These are phyloP conservation scores for Peucedramus taeniatus DNA, from an alignment of 2,113 vertebrate species.

Conservation along the genomic window DNA sequence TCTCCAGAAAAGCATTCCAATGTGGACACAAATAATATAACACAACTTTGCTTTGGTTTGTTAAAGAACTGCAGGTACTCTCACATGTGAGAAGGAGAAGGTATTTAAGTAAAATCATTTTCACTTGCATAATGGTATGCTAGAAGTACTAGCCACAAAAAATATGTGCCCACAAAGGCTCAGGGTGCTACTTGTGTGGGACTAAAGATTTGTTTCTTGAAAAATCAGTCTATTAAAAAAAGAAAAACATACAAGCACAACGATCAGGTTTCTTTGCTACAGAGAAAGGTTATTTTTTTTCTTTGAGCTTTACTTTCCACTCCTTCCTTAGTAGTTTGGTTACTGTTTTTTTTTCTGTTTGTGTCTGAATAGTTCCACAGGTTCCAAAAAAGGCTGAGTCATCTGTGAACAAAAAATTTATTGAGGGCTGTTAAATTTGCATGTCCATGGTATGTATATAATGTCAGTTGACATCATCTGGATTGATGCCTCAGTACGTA, in stretches of 20 bases:
- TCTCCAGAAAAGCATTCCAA: not conserved
- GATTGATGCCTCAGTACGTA: not conserved
- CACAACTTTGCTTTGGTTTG: not conserved
- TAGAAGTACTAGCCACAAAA: not conserved
- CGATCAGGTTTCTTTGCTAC: not conserved
- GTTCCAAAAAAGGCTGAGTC: not conserved
- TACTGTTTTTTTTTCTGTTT: not conserved
- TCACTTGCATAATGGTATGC: not conserved
- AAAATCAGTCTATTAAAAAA: not conserved
- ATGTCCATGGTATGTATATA: fast-evolving
- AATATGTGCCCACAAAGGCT: not conserved
- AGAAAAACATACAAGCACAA: not conserved
- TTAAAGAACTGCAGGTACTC: not conserved
- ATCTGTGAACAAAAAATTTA: not conserved
- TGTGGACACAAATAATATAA: not conserved
- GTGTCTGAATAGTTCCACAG: not conserved
- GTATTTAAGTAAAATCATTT: not conserved
- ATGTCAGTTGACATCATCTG: not conserved
- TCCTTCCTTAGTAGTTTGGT: not conserved
- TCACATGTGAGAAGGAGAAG: not conserved
- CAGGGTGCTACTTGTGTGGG: not conserved
- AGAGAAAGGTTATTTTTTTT: not conserved
- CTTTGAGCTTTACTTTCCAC: not conserved
- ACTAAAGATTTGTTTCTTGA: not conserved
- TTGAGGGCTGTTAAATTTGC: not conserved